Evolutionary conservation across 2,113 vertebrate species (phyloP).

Genomic region (Mustelus asterias): DNA sequence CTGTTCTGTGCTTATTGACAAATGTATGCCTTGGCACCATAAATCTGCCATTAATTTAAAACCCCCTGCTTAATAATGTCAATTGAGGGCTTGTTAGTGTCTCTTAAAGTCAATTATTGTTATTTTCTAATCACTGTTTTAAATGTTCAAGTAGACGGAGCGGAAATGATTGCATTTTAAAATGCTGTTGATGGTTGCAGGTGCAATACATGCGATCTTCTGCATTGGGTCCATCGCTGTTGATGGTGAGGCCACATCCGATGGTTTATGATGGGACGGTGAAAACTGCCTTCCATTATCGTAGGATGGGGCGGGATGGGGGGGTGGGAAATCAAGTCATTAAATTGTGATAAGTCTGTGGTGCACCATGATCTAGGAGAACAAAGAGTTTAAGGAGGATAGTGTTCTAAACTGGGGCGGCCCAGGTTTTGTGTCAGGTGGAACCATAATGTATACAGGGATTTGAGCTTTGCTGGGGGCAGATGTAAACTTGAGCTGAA

Average conservation of each 20-base stretch:
- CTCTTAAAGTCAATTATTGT: neutral
- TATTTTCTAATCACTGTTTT: neutral
- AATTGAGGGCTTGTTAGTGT: neutral
- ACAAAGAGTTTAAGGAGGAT: neutral
- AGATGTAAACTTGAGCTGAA: neutral
- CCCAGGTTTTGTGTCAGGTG: neutral
- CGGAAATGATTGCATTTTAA: neutral
- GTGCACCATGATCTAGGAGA: neutral
- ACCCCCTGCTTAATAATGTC: neutral
- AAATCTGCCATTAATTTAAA: neutral
- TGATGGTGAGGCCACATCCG: neutral
- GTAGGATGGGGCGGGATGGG: neutral
- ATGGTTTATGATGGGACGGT: neutral
- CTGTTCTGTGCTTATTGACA: neutral
- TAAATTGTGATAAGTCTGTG: neutral
- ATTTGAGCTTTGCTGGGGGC: neutral
- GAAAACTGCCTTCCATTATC: neutral
- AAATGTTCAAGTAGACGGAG: neutral
- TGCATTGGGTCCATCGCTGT: neutral
- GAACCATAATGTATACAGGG: neutral
- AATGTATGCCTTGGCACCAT: neutral
- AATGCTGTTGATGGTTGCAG: neutral
- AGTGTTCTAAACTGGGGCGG: neutral
- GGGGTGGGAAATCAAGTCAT: neutral
- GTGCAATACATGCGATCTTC: neutral